Percentiles rank a stretch among this genome's conserved stretches.
Evolutionary conservation across 2,797 vertebrate species (phyloP).

Genomic region (Tamandua tetradactyla): DNA sequence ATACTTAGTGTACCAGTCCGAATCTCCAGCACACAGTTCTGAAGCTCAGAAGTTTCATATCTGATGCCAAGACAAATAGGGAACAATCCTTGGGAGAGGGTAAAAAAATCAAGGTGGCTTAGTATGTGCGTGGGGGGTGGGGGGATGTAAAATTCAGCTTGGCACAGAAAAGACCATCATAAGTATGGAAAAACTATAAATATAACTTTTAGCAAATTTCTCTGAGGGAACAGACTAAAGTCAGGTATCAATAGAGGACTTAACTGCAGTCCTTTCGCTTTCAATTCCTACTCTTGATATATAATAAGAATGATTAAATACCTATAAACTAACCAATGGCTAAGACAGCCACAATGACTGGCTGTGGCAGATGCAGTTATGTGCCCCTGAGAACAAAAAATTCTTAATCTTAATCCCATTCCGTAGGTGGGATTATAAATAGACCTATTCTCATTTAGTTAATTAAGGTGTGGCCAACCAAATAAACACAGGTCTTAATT

Average conservation of each 20-base stretch:
- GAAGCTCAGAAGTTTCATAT: neutral
- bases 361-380: too few relatives aligned
- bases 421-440: too few relatives aligned
- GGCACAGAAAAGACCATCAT: neutral
- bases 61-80: neutral
- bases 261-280: neutral
- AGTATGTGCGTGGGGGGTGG: too few relatives aligned
- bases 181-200: neutral
- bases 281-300: neutral
- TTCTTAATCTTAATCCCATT: too few relatives aligned
- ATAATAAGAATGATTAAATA: slow-evolving; percentile 26
- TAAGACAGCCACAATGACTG: neutral
- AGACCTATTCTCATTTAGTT: too few relatives aligned
- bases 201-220: neutral
- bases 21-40: neutral
- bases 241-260: neutral
- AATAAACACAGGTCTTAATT: too few relatives aligned
- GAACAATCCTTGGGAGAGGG: neutral
- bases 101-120: neutral
- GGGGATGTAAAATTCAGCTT: neutral
- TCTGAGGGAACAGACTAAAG: neutral
- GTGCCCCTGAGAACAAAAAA: too few relatives aligned
- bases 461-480: too few relatives aligned
- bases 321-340: neutral
- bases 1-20: neutral